Evolutionary conservation across 2,113 vertebrate species (phyloP), one percentile per base, ranked within the genome.

Genomic region (Callipepla squamata): DNA sequence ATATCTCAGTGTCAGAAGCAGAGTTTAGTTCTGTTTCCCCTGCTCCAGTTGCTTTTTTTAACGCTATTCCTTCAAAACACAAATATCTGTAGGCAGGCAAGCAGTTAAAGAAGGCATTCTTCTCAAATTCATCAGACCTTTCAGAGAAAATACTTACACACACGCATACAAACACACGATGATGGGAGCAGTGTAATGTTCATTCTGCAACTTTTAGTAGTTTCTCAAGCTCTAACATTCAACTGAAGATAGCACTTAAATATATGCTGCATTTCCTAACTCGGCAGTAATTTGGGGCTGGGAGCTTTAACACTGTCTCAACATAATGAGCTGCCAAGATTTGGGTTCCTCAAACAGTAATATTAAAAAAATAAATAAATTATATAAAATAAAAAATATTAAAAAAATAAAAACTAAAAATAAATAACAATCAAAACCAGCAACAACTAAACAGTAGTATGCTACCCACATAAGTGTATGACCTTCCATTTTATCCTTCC

Each of bases 141-240:
- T 32, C 11, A 51, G 16, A 63, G 25, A 82, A 79, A 89, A 51
- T 61, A 65, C 45, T 87, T 82, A 38, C 55, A 44, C 7, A 16
- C 2, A 23, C n/a, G 5, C 61, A 13, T 2, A 42, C 0, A 25
- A 5, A 5, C 4, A 51, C 6, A 28, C 6, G 50, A 26, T 11
- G 40, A 8, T 25, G 50, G 15, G 22, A 73, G 30, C 58, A 45
- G 6, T 19, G 26, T 28, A 51, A 38, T 9, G 4, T 86, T 68
- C 9, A 17, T 86, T 91, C 40, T 69, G 47, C 80, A 82, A 63
- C 1, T 45, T 58, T 51, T 36, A 15, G 25, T 42, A 47, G 18
- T 25, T 12, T 73, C 28, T 6, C 7, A 77, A 77, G 11, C 21
- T 55, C 70, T 70, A 20, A 21, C 30, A 55, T 2, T 68, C 58